These are phyloP conservation scores for Spea bombifrons DNA, from an alignment of 2,113 vertebrate genomes.

Conservation along the genomic window DNA sequence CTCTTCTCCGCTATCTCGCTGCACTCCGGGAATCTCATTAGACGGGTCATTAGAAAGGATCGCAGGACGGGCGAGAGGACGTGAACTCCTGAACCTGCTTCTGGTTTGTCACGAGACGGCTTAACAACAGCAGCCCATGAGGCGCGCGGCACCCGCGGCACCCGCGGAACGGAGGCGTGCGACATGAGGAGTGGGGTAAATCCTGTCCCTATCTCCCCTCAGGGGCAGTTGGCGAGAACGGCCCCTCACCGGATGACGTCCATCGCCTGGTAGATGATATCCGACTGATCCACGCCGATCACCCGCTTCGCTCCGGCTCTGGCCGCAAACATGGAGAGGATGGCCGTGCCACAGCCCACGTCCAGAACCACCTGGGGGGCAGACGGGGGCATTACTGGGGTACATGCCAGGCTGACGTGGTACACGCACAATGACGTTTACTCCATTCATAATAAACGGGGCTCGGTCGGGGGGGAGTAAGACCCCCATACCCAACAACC, in stretches of 20 bases:
- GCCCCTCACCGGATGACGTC: slow-evolving; percentile 86
- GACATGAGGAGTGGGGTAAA: too few relatives aligned
- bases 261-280: slow-evolving; percentile 95
- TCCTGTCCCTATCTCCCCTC: too few relatives aligned
- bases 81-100: slow-evolving; percentile 38
- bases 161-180: too few relatives aligned
- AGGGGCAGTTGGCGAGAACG: too few relatives aligned
- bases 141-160: too few relatives aligned
- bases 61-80: slow-evolving; percentile 32
- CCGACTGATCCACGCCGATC: slow-evolving; percentile 91
- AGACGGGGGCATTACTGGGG: neutral
- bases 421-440: too few relatives aligned
- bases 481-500: neutral
- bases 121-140: too few relatives aligned
- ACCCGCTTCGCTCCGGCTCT: slow-evolving; percentile 85
- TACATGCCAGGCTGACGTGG: neutral
- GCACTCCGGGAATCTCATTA: slow-evolving; percentile 76
- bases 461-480: neutral
- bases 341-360: slow-evolving; percentile 95
- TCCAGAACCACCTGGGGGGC: slow-evolving; percentile 83
- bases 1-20: slow-evolving; percentile 62
- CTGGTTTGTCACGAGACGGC: neutral
- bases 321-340: slow-evolving; percentile 95
- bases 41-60: slow-evolving; percentile 70
- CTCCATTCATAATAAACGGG: too few relatives aligned